Evolutionary conservation across 2,113 vertebrate genomes (phyloP), one percentile per base, ranked within the genome.

Genomic region (Aramus guarauna): DNA sequence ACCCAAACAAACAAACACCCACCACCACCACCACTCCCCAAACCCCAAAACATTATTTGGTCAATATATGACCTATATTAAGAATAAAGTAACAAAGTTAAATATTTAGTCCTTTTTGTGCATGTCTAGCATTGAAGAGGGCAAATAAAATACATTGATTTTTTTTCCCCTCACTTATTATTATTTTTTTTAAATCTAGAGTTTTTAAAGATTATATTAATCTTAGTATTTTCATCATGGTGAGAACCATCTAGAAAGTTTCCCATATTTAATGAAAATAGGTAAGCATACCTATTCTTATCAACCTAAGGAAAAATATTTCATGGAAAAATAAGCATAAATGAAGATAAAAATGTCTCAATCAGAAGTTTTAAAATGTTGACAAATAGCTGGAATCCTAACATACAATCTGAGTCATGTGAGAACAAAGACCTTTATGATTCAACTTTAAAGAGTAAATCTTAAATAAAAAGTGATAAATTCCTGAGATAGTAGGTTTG

Each of bases 391-490:
- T 66, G 41, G 45, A 93, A 77, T 75, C 37, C 37, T 68, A 81
- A 21, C 30, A 77, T 11, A 68, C 43, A 92, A 18, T 37, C 43
- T 37, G 24, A 88, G 34, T 18, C 67, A 27, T 15, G 19, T 58
- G 50, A 56, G 59, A 96, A 93, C 89, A 96, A 96, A 90, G 84
- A 50, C 27, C 5, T 92, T 68, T 78, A 41, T 67, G 59, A 81
- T 63, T 75, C 59, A 94, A 79, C 22, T 66, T 92, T 16, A 60
- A 94, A 76, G 81, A 95, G 84, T 86, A 69, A 92, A 84, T 93
- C 73, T 95, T 75, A 75, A 85, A 91, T 82, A 92, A 81, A 89
- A 96, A 93, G 74, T 91, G 73, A 94, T 87, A 92, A 91, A 96
- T 92, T 68, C 39, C 76, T 63, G 63, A 89, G 85, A 85, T 7